phyloP scores from a whole-genome alignment of 2,113 vertebrate genomes.

The Antennarius striatus region DNA sequence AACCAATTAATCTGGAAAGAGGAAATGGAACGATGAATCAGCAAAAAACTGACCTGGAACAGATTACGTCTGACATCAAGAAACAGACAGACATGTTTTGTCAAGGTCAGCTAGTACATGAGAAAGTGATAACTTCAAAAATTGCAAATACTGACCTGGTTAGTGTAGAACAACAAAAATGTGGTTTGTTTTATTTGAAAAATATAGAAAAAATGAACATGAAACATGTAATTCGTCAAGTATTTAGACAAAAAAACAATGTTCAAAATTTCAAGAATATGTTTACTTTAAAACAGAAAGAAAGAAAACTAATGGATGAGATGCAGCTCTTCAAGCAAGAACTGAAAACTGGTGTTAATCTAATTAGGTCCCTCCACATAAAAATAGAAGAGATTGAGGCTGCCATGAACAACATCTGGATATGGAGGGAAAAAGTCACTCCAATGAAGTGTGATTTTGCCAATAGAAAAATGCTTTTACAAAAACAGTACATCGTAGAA shows the following conservation, averaged over 20 bases:
- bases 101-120: no score
- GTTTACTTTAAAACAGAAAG: not conserved
- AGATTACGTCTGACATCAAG: no score
- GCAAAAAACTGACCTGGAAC: no score
- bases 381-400: slow-evolving; percentile 1
- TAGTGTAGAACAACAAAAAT: no score
- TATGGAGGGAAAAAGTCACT: slow-evolving; percentile 20
- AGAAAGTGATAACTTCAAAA: no score
- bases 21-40: not conserved
- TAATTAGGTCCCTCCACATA: not conserved
- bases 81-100: no score
- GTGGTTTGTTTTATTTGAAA: not conserved
- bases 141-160: no score
- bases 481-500: not conserved
- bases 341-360: not conserved
- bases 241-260: not conserved
- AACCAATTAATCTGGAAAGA: slow-evolving; percentile 8
- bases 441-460: slow-evolving; percentile 1
- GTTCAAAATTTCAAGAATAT: not conserved
- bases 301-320: slow-evolving; percentile 9
- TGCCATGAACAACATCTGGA: slow-evolving; percentile 1
- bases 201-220: slow-evolving; percentile 14
- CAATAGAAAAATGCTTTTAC: slow-evolving; percentile 2
- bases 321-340: not conserved
- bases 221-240: not conserved